phyloP scores from a whole-genome alignment of 2,113 vertebrate species.

The Ophthalmolycus amberensis region DNA sequence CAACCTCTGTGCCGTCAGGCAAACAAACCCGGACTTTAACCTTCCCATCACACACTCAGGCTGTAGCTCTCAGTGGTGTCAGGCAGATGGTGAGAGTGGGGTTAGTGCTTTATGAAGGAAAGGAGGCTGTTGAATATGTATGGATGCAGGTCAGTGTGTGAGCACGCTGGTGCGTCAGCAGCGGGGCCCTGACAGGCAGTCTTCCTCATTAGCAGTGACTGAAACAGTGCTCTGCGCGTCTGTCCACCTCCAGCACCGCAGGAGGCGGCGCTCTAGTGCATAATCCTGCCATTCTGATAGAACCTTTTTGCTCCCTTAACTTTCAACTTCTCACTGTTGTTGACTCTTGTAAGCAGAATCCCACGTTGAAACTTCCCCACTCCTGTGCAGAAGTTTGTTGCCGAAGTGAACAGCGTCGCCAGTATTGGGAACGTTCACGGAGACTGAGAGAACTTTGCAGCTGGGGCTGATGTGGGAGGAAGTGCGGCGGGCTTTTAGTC shows the following conservation, averaged over 20 bases:
- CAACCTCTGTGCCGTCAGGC: not conserved
- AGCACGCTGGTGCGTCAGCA: slow-evolving; percentile 8
- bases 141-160: slow-evolving; percentile 35
- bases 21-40: slow-evolving; percentile 27
- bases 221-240: slow-evolving; percentile 18
- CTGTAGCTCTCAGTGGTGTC: slow-evolving; percentile 3
- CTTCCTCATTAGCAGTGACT: slow-evolving; percentile 62
- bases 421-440: slow-evolving; percentile 25
- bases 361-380: slow-evolving; percentile 11
- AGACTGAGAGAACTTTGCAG: slow-evolving; percentile 51
- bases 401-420: slow-evolving; percentile 7
- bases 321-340: slow-evolving; percentile 17
- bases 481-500: slow-evolving; percentile 52
- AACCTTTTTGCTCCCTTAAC: slow-evolving; percentile 31
- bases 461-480: slow-evolving; percentile 54
- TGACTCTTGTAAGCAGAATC: slow-evolving; percentile 28
- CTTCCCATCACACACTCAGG: slow-evolving; percentile 2
- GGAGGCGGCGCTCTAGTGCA: slow-evolving; percentile 1
- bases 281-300: not conserved
- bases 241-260: slow-evolving; percentile 25
- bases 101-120: slow-evolving; percentile 35
- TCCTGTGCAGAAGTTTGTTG: slow-evolving; percentile 47
- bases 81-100: slow-evolving; percentile 14
- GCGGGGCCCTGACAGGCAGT: slow-evolving; percentile 37
- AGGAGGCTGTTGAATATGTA: slow-evolving; percentile 56